Evolutionary conservation across 2,797 vertebrate genomes (phyloP).

Genomic region (Anabas testudineus): DNA sequence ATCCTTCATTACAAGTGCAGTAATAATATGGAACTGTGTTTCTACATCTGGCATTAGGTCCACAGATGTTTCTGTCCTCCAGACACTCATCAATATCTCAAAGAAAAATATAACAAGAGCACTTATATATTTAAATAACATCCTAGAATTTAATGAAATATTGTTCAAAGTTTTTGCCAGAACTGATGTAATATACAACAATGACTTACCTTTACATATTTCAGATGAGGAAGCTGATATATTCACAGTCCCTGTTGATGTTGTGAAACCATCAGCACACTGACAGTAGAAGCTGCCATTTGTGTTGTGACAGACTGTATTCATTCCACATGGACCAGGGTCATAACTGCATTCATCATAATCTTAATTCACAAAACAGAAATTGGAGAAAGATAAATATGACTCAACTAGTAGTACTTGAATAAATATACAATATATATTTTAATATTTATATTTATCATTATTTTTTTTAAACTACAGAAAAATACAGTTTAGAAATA

Average conservation of each 20-base stretch:
- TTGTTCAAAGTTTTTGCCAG: too few species aligned
- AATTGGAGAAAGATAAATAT: neutral
- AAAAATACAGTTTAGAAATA: too few species aligned
- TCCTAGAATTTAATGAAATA: neutral
- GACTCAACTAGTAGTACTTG: neutral
- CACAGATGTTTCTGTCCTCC: constrained; percentile 7
- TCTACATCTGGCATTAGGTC: neutral
- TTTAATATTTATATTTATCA: too few species aligned
- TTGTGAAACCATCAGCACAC: constrained; percentile 48
- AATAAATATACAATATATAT: neutral
- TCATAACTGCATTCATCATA: constrained; percentile 12
- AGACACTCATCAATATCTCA: constrained; percentile 73
- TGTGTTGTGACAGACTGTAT: constrained; percentile 55
- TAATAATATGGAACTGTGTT: constrained; percentile 21
- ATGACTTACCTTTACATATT: constrained; percentile 53
- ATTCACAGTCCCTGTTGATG: rapidly evolving
- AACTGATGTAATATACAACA: neutral
- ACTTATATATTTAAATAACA: neutral
- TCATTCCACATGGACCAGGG: rapidly evolving
- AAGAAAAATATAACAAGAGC: constrained; percentile 16
- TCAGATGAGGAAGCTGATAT: rapidly evolving
- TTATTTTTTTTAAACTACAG: too few species aligned
- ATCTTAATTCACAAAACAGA: constrained; percentile 55
- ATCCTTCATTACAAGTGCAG: constrained; percentile 71
- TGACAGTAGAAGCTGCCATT: constrained; percentile 59